Evolutionary conservation across 2,888 invertebrate species (phyloP).

Genomic region (Caenorhabditis uteleia): DNA sequence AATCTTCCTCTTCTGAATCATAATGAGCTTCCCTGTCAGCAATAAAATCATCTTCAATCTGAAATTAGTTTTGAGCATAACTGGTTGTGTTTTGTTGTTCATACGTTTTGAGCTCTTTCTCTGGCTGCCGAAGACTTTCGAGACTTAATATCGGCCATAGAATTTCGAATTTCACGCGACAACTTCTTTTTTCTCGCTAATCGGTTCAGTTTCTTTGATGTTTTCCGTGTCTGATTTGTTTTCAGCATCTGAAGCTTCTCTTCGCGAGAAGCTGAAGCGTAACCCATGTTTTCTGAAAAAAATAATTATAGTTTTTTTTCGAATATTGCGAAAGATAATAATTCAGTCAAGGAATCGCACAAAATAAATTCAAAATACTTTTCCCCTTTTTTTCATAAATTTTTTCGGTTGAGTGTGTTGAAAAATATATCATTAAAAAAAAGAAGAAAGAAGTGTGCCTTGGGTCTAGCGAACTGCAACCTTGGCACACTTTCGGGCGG

Average conservation of each 20-base stretch:
- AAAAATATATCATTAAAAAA: too few relatives aligned
- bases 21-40: slow-evolving; percentile 48
- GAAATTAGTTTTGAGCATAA: too few relatives aligned
- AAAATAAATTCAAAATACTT: too few relatives aligned
- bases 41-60: slow-evolving; percentile 62
- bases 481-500: too few relatives aligned
- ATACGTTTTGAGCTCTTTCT: too few relatives aligned
- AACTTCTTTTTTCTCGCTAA: slow-evolving; percentile 46
- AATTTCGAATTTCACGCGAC: slow-evolving; percentile 39
- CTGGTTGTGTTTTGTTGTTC: too few relatives aligned
- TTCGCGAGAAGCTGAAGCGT: slow-evolving; percentile 47
- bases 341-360: too few relatives aligned
- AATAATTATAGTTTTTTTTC: neutral
- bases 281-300: slow-evolving; percentile 49
- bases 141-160: slow-evolving; percentile 46
- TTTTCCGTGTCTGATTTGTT: slow-evolving; percentile 45
- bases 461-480: too few relatives aligned
- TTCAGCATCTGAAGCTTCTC: slow-evolving; percentile 55
- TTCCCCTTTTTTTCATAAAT: too few relatives aligned
- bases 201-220: slow-evolving; percentile 40
- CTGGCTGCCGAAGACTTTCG: slow-evolving; percentile 37
- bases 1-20: slow-evolving; percentile 51
- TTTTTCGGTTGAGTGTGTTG: too few relatives aligned
- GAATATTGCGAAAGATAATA: neutral
- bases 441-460: too few relatives aligned